These are phyloP conservation scores for Emydocephalus ijimae DNA, from an alignment of 2,113 vertebrate genomes.

Conservation along the genomic window DNA sequence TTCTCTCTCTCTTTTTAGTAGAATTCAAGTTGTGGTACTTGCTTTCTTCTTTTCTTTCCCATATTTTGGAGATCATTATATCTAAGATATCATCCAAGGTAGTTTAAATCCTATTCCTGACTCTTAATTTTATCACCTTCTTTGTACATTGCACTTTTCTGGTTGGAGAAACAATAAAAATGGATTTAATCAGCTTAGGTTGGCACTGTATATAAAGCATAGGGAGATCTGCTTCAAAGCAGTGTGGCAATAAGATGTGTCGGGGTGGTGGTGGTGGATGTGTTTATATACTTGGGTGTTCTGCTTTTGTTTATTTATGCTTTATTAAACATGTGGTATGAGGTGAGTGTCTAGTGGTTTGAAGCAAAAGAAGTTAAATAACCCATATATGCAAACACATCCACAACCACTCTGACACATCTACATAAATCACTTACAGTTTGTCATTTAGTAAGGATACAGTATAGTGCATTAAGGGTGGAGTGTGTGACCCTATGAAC, in stretches of 20 bases:
- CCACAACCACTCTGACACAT: background rate
- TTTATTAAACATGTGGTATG: no score
- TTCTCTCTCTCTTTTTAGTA: background rate
- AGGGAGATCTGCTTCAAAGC: background rate
- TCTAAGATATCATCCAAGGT: slow-evolving; percentile 38
- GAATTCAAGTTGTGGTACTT: background rate
- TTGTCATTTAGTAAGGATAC: background rate
- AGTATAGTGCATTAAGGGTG: background rate
- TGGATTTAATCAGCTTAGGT: background rate
- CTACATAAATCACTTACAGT: background rate
- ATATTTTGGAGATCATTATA: background rate
- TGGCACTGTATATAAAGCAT: background rate
- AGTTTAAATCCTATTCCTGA: slow-evolving; percentile 32
- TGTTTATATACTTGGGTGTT: no score
- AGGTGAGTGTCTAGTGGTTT: no score
- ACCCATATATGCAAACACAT: background rate
- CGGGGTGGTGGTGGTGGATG: no score
- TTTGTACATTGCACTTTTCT: slow-evolving; percentile 47
- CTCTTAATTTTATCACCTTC: slow-evolving; percentile 22
- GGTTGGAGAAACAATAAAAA: background rate
- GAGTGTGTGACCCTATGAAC: background rate
- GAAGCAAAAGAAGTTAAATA: background rate
- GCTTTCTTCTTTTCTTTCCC: background rate
- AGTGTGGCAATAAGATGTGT: background rate
- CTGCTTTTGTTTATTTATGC: no score